These are phyloP conservation scores for Cyprinodon tularosa DNA, from an alignment of 2,113 vertebrate genomes.

Conservation along the genomic window DNA sequence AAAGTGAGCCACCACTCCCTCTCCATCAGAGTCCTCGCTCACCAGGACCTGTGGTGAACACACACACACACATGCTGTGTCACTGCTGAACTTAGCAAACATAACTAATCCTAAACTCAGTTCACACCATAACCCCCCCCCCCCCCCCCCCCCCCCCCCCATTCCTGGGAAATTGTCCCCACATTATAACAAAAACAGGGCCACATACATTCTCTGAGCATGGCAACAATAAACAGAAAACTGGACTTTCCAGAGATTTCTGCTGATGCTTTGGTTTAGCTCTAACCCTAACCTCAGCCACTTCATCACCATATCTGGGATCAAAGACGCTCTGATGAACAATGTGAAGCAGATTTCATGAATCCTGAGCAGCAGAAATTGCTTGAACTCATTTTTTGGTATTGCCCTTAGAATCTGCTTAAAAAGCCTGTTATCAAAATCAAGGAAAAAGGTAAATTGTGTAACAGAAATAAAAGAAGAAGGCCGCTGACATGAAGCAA, in stretches of 20 bases:
- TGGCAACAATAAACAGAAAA: conserved; percentile 58
- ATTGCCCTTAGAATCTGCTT: too few relatives aligned
- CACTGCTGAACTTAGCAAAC: too few relatives aligned
- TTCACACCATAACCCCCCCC: too few relatives aligned
- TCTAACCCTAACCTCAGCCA: too few relatives aligned
- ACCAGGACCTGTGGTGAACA: conserved; percentile 86
- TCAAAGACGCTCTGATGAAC: conserved; percentile 10
- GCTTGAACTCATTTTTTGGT: too few relatives aligned
- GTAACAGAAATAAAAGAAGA: conserved; percentile 73
- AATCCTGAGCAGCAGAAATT: neutral
- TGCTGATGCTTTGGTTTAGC: conserved; percentile 40
- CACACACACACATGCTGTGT: too few relatives aligned
- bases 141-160: too few relatives aligned
- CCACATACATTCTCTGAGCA: conserved; percentile 61
- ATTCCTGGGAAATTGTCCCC: too few relatives aligned
- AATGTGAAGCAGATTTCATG: neutral
- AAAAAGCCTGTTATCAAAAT: neutral
- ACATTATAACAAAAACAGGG: too few relatives aligned
- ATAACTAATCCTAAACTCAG: too few relatives aligned
- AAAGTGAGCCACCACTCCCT: conserved; percentile 97
- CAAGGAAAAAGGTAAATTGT: conserved; percentile 66
- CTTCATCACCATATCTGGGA: conserved; percentile 62
- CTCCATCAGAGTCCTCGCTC: conserved; percentile 94
- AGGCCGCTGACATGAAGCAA: conserved; percentile 88
- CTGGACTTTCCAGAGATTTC: conserved; percentile 59